A percentile compares a stretch with the other conserved stretches of the same genome.
phyloP scores from a whole-genome alignment of 2,888 invertebrate genomes.

The Hirudinaria manillensis region DNA sequence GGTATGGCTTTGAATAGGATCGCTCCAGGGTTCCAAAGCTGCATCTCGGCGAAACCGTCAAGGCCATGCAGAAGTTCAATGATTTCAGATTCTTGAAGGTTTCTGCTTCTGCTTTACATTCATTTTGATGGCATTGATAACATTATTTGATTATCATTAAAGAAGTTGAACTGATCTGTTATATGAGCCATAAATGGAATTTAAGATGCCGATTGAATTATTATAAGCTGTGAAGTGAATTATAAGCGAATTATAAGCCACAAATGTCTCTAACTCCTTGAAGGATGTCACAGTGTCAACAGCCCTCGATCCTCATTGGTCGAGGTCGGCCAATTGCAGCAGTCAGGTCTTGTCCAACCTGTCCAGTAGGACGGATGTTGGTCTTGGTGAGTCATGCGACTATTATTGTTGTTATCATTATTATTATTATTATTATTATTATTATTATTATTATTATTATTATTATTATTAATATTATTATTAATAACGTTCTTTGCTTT shows the following conservation, averaged over 20 bases:
- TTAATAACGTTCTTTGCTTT: too few relatives aligned
- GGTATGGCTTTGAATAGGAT: conserved; percentile 62
- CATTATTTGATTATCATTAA: neutral
- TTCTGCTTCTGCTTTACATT: neutral
- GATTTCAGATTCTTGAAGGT: conserved; percentile 73
- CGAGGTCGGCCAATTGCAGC: conserved; percentile 3
- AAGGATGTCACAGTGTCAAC: conserved; percentile 5
- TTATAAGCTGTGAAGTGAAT: too few relatives aligned
- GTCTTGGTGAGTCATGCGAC: neutral
- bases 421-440: too few relatives aligned
- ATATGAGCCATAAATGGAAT: neutral
- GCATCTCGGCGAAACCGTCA: conserved; percentile 86
- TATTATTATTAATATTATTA: too few relatives aligned
- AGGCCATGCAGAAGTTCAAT: conserved; percentile 94
- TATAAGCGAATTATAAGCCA: too few relatives aligned
- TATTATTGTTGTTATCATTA: neutral
- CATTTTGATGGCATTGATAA: neutral
- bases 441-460: too few relatives aligned
- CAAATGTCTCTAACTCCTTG: neutral
- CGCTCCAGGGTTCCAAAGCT: conserved; percentile 81
- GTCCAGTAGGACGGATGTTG: conserved; percentile 11
- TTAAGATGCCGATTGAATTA: too few relatives aligned
- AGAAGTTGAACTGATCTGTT: neutral
- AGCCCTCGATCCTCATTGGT: conserved; percentile 23
- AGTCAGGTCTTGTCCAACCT: neutral